A percentile compares a stretch with the other conserved stretches of the same genome.
These are phyloP conservation scores for Columba janthina DNA, from an alignment of 2,113 vertebrate species.

Conservation along the genomic window DNA sequence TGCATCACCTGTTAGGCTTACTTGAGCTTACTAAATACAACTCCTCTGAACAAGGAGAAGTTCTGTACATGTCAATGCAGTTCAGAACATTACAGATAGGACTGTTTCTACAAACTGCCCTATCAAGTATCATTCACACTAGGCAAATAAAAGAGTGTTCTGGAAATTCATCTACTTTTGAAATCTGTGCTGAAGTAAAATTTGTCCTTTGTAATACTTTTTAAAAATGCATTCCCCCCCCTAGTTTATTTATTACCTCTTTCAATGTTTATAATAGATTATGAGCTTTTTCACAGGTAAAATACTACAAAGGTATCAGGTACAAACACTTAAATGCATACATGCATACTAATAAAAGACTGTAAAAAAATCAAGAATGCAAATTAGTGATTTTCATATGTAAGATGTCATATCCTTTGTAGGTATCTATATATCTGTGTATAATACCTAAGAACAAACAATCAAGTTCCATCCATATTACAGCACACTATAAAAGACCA, in stretches of 20 bases:
- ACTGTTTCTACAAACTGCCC: neutral
- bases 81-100: neutral
- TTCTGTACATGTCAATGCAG: neutral
- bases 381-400: neutral
- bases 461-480: neutral
- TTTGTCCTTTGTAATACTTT: neutral
- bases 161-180: neutral
- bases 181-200: neutral
- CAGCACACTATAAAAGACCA: neutral
- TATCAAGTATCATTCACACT: neutral
- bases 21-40: neutral
- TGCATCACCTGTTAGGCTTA: neutral
- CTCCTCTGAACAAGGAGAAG: neutral
- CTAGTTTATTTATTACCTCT: neutral
- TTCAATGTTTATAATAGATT: neutral
- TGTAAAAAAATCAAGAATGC: neutral
- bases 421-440: neutral
- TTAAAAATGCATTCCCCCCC: neutral
- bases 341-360: neutral
- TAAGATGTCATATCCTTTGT: neutral
- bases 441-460: neutral
- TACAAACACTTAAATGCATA: neutral
- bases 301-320: neutral
- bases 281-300: neutral
- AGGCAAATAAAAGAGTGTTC: neutral